Conservation (phyloP, 1,140 invertebrate species). For the Sinella curviseta region DNA sequence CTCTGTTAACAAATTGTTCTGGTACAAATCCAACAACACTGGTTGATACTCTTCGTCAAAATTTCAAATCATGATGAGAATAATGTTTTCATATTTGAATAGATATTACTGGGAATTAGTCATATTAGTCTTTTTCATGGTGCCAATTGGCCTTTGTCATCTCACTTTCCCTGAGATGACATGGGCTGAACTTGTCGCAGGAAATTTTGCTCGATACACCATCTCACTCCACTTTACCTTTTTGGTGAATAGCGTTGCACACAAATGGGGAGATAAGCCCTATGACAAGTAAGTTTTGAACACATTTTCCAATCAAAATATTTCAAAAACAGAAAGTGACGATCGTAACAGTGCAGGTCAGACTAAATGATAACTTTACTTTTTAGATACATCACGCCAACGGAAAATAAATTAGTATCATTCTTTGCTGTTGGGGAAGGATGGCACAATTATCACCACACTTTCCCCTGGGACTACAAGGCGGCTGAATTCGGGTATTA, state of each 20-base stretch:
- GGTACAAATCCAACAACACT: too few relatives aligned
- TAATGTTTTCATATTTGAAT: too few relatives aligned
- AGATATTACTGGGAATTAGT: constrained; percentile 61
- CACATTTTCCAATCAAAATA: neutral
- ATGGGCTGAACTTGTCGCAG: constrained; percentile 51
- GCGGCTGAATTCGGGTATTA: constrained; percentile 53
- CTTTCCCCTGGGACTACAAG: constrained; percentile 61
- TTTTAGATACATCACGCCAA: neutral
- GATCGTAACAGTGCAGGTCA: too few relatives aligned
- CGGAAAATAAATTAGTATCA: neutral
- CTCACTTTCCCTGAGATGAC: neutral
- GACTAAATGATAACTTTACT: neutral
- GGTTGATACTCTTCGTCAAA: too few relatives aligned
- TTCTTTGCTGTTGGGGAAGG: constrained; percentile 66
- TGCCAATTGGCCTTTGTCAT: neutral
- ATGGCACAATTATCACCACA: constrained; percentile 53
- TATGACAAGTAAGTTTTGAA: constrained; percentile 59
- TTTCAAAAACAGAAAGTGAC: too few relatives aligned
- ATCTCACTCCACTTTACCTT: constrained; percentile 66
- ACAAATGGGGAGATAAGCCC: constrained; percentile 62
- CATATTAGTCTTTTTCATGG: constrained; percentile 50
- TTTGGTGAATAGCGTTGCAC: constrained; percentile 65
- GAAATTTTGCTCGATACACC: constrained; percentile 52
- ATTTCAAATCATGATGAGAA: too few relatives aligned
- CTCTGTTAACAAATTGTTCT: too few relatives aligned